A percentile compares a stretch with the other conserved stretches of the same genome.
Evolutionary conservation across 2,797 vertebrate species (phyloP).

Genomic region (Crocodylus rhombifer): DNA sequence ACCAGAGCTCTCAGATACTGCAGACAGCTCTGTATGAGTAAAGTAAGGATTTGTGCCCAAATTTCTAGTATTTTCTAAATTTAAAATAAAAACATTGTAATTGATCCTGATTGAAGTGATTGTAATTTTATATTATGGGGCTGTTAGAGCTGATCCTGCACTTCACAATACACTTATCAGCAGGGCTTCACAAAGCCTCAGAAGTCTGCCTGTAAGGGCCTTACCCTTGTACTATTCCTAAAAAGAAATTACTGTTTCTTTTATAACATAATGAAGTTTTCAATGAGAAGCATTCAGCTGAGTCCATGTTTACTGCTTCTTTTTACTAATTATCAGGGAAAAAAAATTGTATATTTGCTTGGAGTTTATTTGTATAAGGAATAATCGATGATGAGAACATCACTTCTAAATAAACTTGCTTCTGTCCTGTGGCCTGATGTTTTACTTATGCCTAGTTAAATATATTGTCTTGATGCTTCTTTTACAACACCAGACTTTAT

Average conservation of each 20-base stretch:
- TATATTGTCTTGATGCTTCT: not conserved
- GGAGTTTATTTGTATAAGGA: constrained; percentile 1
- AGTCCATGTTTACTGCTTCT: not conserved
- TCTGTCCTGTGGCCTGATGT: not conserved
- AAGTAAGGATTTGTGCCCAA: not conserved
- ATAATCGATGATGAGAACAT: not conserved
- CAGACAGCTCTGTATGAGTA: not conserved
- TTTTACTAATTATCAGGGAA: constrained; percentile 14
- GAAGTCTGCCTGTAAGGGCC: not conserved
- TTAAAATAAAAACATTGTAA: not conserved
- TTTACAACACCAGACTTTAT: not conserved
- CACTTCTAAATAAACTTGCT: constrained; percentile 32
- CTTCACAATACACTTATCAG: not conserved
- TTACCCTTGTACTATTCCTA: not conserved
- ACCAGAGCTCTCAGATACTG: not conserved
- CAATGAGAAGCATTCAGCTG: constrained; percentile 13
- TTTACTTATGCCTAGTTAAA: not conserved
- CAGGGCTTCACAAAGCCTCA: not conserved
- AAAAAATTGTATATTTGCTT: constrained; percentile 34
- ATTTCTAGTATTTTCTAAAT: not conserved
- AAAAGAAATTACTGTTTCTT: not conserved
- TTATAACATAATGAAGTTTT: constrained; percentile 1
- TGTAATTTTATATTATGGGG: not conserved
- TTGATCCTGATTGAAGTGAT: not conserved
- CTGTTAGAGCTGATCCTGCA: not conserved